A percentile compares a stretch with the other conserved stretches of the same genome.
Conservation (phyloP, 2,888 invertebrate genomes). For the Eristalis intricaria region DNA sequence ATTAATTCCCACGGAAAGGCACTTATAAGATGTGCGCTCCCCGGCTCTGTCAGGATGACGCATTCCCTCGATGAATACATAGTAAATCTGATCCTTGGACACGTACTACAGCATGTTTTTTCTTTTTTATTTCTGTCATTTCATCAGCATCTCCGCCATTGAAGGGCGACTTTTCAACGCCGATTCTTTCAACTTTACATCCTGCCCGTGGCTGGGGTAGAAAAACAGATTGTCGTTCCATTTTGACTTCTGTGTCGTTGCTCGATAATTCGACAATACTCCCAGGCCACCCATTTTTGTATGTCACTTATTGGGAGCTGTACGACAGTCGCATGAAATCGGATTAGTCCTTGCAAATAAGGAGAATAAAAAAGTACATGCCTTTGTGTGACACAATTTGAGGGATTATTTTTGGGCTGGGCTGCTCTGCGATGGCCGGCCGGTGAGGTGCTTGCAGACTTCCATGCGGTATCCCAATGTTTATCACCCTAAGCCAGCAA, state of each 20-base stretch:
- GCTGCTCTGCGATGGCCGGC: not conserved
- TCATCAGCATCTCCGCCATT: not conserved
- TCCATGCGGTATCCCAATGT: conserved; percentile 35
- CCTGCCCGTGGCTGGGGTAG: not conserved
- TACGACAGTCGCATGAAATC: conserved; percentile 44
- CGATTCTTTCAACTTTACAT: conserved; percentile 15
- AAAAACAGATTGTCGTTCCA: conserved; percentile 4
- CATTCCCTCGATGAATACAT: not conserved
- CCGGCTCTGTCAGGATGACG: not conserved
- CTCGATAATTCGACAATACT: conserved; percentile 43
- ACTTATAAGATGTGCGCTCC: not conserved
- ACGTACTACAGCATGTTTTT: conserved; percentile 11
- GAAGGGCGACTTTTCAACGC: not conserved
- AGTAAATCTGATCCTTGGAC: conserved; percentile 5
- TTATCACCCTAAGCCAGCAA: conserved; percentile 26
- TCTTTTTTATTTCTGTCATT: not conserved
- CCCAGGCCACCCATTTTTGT: not conserved
- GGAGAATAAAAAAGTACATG: conserved; percentile 28
- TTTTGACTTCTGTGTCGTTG: conserved; percentile 15
- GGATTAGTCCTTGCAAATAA: conserved; percentile 55
- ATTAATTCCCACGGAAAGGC: not conserved
- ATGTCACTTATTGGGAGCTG: not conserved
- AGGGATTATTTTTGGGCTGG: conserved; percentile 44
- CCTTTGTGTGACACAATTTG: conserved; percentile 44
- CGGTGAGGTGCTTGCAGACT: conserved; percentile 2